Percentiles rank a stretch among this genome's conserved stretches.
phyloP scores from a whole-genome alignment of 2,113 vertebrate genomes.

The Setophaga petechia region DNA sequence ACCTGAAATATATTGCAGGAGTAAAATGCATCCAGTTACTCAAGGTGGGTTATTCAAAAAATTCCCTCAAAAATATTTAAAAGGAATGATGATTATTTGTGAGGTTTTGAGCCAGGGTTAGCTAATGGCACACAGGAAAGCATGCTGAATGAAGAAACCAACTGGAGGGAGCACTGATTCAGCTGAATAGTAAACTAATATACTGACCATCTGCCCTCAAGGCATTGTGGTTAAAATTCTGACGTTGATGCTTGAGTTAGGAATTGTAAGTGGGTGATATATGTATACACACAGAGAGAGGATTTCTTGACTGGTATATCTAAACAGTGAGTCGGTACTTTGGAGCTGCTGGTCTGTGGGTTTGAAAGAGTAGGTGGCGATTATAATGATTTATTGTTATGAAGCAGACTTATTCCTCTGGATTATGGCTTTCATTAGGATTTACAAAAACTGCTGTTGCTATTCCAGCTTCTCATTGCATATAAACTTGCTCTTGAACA shows the following conservation, averaged over 20 bases:
- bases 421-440: conserved; percentile 17
- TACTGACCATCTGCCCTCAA: conserved; percentile 23
- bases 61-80: neutral
- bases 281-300: neutral
- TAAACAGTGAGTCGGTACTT: neutral
- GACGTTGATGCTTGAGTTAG: neutral
- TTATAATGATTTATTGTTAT: neutral
- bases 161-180: neutral
- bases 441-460: neutral
- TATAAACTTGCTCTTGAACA: neutral
- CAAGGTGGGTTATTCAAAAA: neutral
- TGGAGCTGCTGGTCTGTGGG: neutral
- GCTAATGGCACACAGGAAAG: neutral
- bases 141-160: conserved; percentile 12
- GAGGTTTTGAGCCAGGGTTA: neutral
- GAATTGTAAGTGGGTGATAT: neutral
- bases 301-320: neutral
- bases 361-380: neutral
- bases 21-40: neutral
- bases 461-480: neutral
- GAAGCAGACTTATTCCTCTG: neutral
- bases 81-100: neutral
- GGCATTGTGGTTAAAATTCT: conserved; percentile 40
- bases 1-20: neutral
- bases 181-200: neutral